Evolutionary conservation across 2,797 vertebrate genomes (phyloP), one percentile per base, ranked within the genome.

Genomic region (Toxotes lorentzi): DNA sequence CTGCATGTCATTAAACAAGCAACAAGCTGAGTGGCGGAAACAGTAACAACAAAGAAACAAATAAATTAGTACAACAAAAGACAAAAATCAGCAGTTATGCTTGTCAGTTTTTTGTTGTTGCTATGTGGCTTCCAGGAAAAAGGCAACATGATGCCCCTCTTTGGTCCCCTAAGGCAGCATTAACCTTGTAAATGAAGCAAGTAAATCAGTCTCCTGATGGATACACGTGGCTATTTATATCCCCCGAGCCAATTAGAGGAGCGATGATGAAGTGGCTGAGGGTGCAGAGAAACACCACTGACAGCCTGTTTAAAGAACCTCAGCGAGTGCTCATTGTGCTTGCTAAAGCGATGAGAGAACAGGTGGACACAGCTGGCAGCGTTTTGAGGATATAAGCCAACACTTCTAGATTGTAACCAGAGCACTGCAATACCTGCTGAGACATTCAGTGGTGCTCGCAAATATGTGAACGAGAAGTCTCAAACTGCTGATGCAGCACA

Each of bases 181-280:
- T 91, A 92, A 86, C 84, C 88, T 91, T 91, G 84, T 87, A 92
- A 89, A 83, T 85, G 80, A 90, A 89, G 82, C 81, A 78, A 91
- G 78, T 80, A 91, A 92, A 92, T 89, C 86, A 89, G 84, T 86
- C 86, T 70, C 7, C 34, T 90, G 86, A 92, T 82, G 73, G 82
- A 82, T 75, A 70, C 70, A 65, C 70, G 71, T 7, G 56, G 82
- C 90, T 94, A 94, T 94, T 93, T 92, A 88, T 92, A 92, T 85
- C 84, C 73, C 59, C 24, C 5, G 43, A 74, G 74, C 88, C 88
- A 95, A 94, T 94, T 92, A 93, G 76, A 78, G 82, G 83, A 90
- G 59, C 64, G 78, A 87, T 89, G 86, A 92, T 86, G 74, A 91
- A 86, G 84, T 83, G 76, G 68, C 64, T 43, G 62, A 81, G 74